Evolutionary conservation across 1,140 invertebrate genomes (phyloP).

Genomic region (Drosophila parabipectinata): DNA sequence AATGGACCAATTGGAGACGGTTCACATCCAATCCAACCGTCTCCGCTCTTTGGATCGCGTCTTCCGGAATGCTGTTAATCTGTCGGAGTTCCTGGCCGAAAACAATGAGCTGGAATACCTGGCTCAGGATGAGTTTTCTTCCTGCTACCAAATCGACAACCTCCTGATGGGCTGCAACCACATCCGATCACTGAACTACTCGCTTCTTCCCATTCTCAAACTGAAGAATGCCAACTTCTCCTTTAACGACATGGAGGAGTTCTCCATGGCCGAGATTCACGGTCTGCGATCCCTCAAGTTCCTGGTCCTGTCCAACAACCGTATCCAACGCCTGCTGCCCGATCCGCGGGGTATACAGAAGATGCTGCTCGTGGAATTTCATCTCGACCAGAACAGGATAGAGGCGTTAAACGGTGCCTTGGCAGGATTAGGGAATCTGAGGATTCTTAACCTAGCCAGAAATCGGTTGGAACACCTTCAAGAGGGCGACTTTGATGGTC

Average conservation of each 20-base stretch:
- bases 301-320: conserved; percentile 91
- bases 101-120: conserved; percentile 90
- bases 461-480: conserved; percentile 89
- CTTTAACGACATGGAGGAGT: conserved; percentile 90
- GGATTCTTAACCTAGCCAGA: conserved; percentile 89
- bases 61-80: conserved; percentile 87
- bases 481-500: conserved; percentile 89
- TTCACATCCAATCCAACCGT: conserved; percentile 89
- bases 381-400: conserved; percentile 89
- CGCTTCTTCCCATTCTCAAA: conserved; percentile 88
- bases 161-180: conserved; percentile 89
- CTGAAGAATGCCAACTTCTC: conserved; percentile 89
- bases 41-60: conserved; percentile 88
- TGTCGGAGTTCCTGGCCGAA: conserved; percentile 88
- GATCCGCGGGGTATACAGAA: conserved; percentile 90
- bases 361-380: conserved; percentile 88
- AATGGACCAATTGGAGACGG: conserved; percentile 87
- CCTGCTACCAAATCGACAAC: conserved; percentile 87
- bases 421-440: conserved; percentile 89
- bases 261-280: conserved; percentile 90
- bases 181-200: conserved; percentile 89
- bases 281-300: conserved; percentile 88
- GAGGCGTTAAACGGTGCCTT: conserved; percentile 89
- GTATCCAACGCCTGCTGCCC: conserved; percentile 88
- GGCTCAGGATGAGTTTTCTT: conserved; percentile 89